phyloP scores from a whole-genome alignment of 1,140 invertebrate species.

The Tetramorium simillimum region DNA sequence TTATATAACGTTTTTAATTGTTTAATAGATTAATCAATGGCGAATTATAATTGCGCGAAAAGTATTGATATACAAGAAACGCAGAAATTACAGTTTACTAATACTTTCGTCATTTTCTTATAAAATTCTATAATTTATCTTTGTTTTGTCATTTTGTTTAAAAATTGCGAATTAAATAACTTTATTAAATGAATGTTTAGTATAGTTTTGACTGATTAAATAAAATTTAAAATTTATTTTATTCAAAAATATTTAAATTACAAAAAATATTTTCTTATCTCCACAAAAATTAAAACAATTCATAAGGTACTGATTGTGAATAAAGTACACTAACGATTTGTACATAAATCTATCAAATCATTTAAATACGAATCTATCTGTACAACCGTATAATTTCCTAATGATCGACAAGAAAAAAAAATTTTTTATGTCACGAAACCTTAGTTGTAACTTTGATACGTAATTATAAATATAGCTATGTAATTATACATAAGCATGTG shows the following conservation, averaged over 20 bases:
- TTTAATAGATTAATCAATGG: not conserved
- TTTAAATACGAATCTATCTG: not conserved
- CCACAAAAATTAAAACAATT: not conserved
- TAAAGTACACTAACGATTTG: not conserved
- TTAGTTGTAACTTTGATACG: not conserved
- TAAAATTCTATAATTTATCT: not conserved
- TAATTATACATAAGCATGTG: constrained; percentile 1
- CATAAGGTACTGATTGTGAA: not conserved
- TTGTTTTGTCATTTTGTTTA: not conserved
- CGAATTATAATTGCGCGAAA: not conserved
- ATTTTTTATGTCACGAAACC: not conserved
- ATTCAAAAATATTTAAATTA: not conserved
- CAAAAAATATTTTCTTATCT: not conserved
- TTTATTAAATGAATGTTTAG: not conserved
- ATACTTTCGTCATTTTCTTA: no score
- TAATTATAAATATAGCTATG: not conserved
- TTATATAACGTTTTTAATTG: not conserved
- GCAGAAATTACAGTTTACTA: not conserved
- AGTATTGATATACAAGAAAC: not conserved
- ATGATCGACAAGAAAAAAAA: not conserved
- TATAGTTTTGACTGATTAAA: not conserved
- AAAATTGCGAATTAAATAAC: not conserved
- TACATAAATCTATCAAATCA: not conserved
- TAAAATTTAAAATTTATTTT: not conserved
- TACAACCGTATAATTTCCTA: not conserved